Conservation (phyloP, 1,140 invertebrate genomes). For the Lordiphosa clarofinis region DNA sequence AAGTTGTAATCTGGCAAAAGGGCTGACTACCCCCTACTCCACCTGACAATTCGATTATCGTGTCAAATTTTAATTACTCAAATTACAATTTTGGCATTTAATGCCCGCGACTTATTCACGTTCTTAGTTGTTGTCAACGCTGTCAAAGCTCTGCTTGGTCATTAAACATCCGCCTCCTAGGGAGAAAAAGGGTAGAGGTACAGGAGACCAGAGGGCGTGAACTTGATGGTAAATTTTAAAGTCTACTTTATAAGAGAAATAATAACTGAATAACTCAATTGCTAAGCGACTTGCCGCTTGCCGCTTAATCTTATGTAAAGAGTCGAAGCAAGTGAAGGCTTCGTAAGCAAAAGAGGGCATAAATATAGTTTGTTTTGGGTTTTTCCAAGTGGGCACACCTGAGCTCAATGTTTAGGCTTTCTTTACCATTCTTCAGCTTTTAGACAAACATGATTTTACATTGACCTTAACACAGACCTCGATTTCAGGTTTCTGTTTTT, state of each 20-base stretch:
- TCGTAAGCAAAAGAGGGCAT: too few relatives aligned
- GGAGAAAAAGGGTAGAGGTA: background rate
- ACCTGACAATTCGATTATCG: conserved; percentile 60
- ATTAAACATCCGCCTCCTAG: conserved; percentile 50
- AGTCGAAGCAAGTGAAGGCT: too few relatives aligned
- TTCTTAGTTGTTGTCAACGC: conserved; percentile 58
- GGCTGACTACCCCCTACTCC: conserved; percentile 34
- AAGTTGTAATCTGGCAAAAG: conserved; percentile 53
- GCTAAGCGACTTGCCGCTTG: too few relatives aligned
- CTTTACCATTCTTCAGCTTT: too few relatives aligned
- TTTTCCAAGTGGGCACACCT: too few relatives aligned
- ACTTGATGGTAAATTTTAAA: conserved; percentile 53
- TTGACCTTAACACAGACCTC: too few relatives aligned
- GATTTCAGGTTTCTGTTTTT: too few relatives aligned
- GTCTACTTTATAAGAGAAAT: conserved; percentile 48
- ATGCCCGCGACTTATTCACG: conserved; percentile 58
- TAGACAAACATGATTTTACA: too few relatives aligned
- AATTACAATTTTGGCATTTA: conserved; percentile 67
- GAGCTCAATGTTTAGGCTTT: too few relatives aligned
- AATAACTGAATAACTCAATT: too few relatives aligned
- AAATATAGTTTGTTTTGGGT: too few relatives aligned
- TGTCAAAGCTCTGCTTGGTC: conserved; percentile 54
- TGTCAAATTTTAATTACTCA: conserved; percentile 77
- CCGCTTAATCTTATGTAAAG: too few relatives aligned
- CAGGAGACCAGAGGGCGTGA: conserved; percentile 21